phyloP scores from a whole-genome alignment of 2,113 vertebrate genomes.

The Lucifuga dentata region DNA sequence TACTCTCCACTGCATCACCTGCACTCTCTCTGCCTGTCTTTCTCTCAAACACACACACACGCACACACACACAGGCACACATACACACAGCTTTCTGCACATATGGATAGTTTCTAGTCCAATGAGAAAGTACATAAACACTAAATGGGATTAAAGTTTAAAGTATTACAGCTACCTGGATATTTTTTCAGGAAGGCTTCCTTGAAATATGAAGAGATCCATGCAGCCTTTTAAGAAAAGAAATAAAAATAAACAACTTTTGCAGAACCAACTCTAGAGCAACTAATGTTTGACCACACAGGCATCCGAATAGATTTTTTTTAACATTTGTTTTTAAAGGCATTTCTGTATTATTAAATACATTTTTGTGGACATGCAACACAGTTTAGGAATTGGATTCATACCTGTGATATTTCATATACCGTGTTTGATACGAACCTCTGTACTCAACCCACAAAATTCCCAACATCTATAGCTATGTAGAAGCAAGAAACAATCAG shows the following conservation, averaged over 20 bases:
- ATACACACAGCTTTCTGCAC: conserved; percentile 13
- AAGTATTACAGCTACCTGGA: conserved; percentile 46
- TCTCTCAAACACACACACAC: conserved; percentile 29
- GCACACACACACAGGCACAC: conserved; percentile 27
- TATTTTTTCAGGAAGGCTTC: conserved; percentile 10
- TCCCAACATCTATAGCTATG: too few species aligned
- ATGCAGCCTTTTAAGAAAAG: conserved; percentile 38
- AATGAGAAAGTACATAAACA: conserved; percentile 67
- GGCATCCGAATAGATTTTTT: conserved; percentile 1
- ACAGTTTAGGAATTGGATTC: conserved; percentile 26
- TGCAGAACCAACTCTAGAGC: conserved; percentile 18
- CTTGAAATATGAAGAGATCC: conserved; percentile 16
- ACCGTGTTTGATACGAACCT: too few species aligned
- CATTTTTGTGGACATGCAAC: conserved; percentile 31
- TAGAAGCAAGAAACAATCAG: too few species aligned
- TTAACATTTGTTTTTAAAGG: background rate
- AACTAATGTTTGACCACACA: conserved; percentile 18
- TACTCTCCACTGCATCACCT: conserved; percentile 31
- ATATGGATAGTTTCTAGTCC: conserved; percentile 22
- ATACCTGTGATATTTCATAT: too few species aligned
- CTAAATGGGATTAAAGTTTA: conserved; percentile 70
- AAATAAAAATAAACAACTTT: conserved; percentile 35
- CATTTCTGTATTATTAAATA: conserved; percentile 20
- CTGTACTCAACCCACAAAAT: too few species aligned
- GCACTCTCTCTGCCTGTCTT: conserved; percentile 41